These are phyloP conservation scores for Gonocerus acuteangulatus DNA, from an alignment of 2,888 invertebrate genomes.

Conservation along the genomic window DNA sequence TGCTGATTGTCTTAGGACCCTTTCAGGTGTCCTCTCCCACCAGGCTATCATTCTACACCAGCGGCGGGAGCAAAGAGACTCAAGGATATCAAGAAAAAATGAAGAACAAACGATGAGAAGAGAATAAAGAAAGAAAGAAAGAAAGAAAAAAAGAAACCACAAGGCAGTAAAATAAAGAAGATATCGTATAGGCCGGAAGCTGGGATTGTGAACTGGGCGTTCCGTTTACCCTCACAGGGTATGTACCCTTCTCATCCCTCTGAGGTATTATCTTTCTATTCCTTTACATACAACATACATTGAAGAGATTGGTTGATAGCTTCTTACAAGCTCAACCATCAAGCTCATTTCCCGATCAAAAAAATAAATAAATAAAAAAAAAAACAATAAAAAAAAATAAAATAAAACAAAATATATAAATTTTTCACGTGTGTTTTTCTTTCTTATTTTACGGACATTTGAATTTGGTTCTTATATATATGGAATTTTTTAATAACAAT, in stretches of 20 bases:
- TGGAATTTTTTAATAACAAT: too few species aligned
- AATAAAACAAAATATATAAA: too few species aligned
- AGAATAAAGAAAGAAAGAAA: conserved; percentile 10
- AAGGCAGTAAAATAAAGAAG: conserved; percentile 14
- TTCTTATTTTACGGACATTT: too few species aligned
- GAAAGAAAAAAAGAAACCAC: conserved; percentile 7
- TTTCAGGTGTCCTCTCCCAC: conserved; percentile 5
- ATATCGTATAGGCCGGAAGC: conserved; percentile 23
- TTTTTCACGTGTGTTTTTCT: too few species aligned
- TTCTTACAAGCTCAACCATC: too few species aligned
- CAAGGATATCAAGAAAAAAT: not conserved
- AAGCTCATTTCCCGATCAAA: too few species aligned
- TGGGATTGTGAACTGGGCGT: conserved; percentile 1
- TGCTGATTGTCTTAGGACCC: conserved; percentile 19
- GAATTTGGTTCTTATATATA: too few species aligned
- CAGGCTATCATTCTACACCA: not conserved
- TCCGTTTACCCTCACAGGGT: conserved; percentile 8
- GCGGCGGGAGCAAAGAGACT: not conserved
- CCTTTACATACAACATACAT: not conserved
- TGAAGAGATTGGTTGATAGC: too few species aligned
- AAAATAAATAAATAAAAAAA: too few species aligned
- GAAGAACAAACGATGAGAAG: not conserved
- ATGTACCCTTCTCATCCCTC: not conserved
- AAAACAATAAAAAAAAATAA: too few species aligned
- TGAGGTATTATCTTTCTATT: conserved; percentile 20